Percentiles rank a stretch among this genome's conserved stretches.
Conservation (phyloP, 2,113 vertebrate genomes). For the Mustela nigripes region DNA sequence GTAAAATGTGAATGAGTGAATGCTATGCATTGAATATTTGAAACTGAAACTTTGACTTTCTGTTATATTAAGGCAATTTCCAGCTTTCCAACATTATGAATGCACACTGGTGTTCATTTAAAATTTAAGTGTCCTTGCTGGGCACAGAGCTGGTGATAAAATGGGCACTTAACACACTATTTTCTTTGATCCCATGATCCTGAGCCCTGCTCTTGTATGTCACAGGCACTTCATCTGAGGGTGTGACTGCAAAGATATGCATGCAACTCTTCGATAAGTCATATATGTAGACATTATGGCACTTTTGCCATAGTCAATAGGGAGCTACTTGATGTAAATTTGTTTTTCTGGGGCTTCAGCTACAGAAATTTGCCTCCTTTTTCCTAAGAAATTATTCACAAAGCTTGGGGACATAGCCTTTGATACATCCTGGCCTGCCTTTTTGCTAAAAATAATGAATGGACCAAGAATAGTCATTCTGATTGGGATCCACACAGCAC, state of each 20-base stretch:
- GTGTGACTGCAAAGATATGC: neutral
- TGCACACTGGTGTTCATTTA: conserved; percentile 39
- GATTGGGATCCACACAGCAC: neutral
- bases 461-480: neutral
- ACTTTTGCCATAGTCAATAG: neutral
- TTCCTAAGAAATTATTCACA: conserved; percentile 44
- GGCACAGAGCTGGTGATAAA: conserved; percentile 42
- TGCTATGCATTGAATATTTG: neutral
- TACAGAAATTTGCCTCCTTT: conserved; percentile 37
- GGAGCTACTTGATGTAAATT: neutral
- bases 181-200: conserved; percentile 39
- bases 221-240: neutral
- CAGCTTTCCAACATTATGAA: conserved; percentile 34
- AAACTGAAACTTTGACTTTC: conserved; percentile 43
- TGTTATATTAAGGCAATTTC: neutral
- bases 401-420: conserved; percentile 30
- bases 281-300: neutral
- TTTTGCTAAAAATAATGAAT: conserved; percentile 12
- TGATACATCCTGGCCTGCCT: conserved; percentile 6
- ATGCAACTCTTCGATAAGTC: neutral
- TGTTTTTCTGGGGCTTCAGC: conserved; percentile 14
- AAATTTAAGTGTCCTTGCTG: conserved; percentile 24
- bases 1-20: conserved; percentile 26
- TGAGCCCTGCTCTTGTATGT: conserved; percentile 30
- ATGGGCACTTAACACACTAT: neutral